Percentiles rank a stretch among this genome's conserved stretches.
Evolutionary conservation across 2,113 vertebrate genomes (phyloP).

Genomic region (Gasterosteus aculeatus): DNA sequence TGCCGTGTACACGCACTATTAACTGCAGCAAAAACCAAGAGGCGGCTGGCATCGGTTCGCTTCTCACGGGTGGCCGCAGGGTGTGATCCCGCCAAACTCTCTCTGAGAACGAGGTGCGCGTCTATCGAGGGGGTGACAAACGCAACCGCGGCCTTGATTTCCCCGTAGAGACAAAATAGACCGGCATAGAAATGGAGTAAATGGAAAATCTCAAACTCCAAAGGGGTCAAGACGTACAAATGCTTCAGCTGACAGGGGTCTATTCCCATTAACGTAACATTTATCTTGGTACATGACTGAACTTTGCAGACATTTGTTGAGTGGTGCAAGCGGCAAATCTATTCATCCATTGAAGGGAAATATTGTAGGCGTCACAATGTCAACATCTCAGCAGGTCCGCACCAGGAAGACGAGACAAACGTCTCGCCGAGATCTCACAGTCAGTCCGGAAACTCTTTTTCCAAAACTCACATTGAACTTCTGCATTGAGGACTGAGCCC

Average conservation of each 20-base stretch:
- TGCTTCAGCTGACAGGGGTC: no score
- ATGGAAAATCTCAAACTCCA: background rate
- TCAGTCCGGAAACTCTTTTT: background rate
- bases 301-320: background rate
- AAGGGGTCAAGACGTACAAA: background rate
- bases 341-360: background rate
- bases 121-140: background rate
- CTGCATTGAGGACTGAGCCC: background rate
- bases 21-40: background rate
- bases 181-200: background rate
- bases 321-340: background rate
- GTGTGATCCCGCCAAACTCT: background rate
- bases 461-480: background rate
- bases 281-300: background rate
- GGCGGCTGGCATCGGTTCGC: no score
- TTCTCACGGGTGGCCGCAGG: no score
- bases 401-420: background rate
- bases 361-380: no score
- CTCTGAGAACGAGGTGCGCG: background rate
- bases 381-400: background rate
- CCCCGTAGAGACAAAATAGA: background rate
- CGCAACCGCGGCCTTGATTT: background rate
- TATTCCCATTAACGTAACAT: background rate
- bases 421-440: background rate
- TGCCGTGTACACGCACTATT: background rate